phyloP scores from a whole-genome alignment of 2,888 invertebrate genomes.

The Cantharis nigra region DNA sequence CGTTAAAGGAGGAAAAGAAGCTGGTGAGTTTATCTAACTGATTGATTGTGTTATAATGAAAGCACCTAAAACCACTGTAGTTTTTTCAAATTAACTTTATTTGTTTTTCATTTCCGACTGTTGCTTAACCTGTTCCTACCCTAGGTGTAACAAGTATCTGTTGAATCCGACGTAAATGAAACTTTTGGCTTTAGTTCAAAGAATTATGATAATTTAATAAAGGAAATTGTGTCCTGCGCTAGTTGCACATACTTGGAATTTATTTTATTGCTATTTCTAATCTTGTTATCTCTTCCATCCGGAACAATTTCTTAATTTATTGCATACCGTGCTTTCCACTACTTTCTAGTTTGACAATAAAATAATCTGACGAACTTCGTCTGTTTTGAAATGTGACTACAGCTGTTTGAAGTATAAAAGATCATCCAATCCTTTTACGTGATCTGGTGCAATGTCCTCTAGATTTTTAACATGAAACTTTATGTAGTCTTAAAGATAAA shows the following conservation, averaged over 20 bases:
- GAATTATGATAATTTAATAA: neutral
- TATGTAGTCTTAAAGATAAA: neutral
- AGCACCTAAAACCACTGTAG: neutral
- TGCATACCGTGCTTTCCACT: neutral
- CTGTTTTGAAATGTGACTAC: neutral
- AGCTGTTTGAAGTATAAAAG: neutral
- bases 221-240: neutral
- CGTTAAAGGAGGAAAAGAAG: constrained; percentile 89
- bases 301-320: neutral
- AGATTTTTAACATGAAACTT: neutral
- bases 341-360: neutral
- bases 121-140: neutral
- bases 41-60: neutral
- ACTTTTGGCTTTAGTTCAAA: neutral
- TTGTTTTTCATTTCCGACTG: neutral
- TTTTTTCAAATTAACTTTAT: neutral
- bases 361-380: neutral
- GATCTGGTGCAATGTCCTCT: neutral
- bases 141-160: neutral
- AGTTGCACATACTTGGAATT: neutral
- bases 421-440: neutral
- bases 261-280: neutral
- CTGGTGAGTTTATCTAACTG: constrained; percentile 62
- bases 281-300: neutral
- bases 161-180: neutral